These are phyloP conservation scores for Diceros bicornis DNA, from an alignment of 2,797 vertebrate genomes.

Conservation along the genomic window DNA sequence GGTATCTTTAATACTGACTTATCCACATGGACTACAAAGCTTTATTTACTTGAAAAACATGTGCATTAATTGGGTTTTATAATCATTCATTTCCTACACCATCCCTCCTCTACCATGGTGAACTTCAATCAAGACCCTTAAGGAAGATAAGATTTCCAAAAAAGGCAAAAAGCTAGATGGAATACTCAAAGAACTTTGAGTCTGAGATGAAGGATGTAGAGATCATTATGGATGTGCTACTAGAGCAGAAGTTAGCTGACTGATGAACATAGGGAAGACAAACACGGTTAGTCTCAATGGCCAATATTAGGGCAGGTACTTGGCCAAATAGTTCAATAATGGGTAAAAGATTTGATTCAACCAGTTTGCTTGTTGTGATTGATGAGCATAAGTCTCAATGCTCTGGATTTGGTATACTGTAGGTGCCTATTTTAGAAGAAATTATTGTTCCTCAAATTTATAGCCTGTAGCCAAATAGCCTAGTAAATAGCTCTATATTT, in stretches of 20 bases:
- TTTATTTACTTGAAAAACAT: not conserved
- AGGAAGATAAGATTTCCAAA: not conserved
- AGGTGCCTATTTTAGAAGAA: not conserved
- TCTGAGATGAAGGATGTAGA: not conserved
- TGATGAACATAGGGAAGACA: not conserved
- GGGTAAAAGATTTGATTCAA: not conserved
- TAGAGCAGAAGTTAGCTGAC: not conserved
- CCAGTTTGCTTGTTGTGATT: not conserved
- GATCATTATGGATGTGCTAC: not conserved
- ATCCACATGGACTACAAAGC: not conserved
- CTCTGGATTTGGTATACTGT: not conserved
- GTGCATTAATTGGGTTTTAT: not conserved
- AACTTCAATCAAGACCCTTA: not conserved
- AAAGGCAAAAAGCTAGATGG: not conserved
- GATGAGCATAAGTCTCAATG: not conserved
- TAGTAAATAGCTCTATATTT: not conserved
- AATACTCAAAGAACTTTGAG: not conserved
- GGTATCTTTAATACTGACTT: not conserved
- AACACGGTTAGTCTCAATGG: not conserved
- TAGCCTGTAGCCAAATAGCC: not conserved
- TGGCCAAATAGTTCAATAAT: not conserved
- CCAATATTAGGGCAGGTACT: fast-evolving
- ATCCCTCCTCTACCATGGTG: not conserved
- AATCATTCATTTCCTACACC: not conserved
- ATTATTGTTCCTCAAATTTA: not conserved